Percentiles rank a stretch among this genome's conserved stretches.
Evolutionary conservation across 2,113 vertebrate genomes (phyloP).

Genomic region (Raphicerus campestris): DNA sequence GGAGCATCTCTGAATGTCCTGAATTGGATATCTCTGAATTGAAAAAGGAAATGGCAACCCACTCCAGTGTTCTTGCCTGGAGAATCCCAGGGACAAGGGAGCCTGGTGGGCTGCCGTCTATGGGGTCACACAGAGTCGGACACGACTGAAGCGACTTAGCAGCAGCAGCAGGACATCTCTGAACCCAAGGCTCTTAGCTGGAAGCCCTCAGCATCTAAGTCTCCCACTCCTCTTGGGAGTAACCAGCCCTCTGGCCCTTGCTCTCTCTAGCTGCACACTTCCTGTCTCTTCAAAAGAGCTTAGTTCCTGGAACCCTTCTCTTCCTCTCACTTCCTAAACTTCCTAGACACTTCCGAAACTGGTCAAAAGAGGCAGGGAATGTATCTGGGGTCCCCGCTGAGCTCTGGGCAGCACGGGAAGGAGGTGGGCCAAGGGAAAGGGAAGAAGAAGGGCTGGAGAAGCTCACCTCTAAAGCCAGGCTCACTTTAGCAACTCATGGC

Average conservation of each 20-base stretch:
- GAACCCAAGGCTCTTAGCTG: neutral
- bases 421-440: neutral
- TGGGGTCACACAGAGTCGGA: too few relatives aligned
- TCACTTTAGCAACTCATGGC: slow-evolving; percentile 49
- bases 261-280: neutral
- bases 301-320: neutral
- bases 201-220: neutral
- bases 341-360: neutral
- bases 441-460: neutral
- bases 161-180: neutral
- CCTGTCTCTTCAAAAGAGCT: neutral
- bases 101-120: too few relatives aligned
- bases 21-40: too few relatives aligned
- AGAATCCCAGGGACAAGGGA: too few relatives aligned
- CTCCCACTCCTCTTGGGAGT: neutral
- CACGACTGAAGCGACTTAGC: too few relatives aligned
- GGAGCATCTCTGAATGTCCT: neutral
- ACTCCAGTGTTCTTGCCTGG: too few relatives aligned
- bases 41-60: too few relatives aligned
- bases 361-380: neutral
- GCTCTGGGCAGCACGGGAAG: neutral
- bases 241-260: neutral
- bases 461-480: slow-evolving; percentile 60
- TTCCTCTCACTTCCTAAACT: neutral
- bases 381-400: neutral